Conservation (phyloP, 2,113 vertebrate genomes). For the Eretmochelys imbricata region DNA sequence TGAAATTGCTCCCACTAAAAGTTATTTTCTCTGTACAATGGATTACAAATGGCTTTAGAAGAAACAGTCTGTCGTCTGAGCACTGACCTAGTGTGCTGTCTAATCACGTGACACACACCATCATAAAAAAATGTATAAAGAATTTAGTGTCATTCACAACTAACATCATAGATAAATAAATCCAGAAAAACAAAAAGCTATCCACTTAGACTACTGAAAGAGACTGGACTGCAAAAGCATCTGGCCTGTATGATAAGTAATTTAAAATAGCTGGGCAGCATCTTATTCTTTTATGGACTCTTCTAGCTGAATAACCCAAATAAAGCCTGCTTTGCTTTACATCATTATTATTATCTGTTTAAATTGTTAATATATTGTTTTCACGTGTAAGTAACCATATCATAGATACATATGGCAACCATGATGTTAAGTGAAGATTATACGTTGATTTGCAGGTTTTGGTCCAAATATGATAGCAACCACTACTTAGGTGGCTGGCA, state of each 20-base stretch:
- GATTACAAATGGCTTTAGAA: constrained; percentile 38
- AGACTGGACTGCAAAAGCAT: neutral
- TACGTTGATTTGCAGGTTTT: neutral
- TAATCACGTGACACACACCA: constrained; percentile 4
- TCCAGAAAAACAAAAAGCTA: constrained; percentile 15
- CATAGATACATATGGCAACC: neutral
- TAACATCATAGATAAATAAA: neutral
- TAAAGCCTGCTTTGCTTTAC: neutral
- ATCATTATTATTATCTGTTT: neutral
- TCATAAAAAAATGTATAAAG: rapidly evolving
- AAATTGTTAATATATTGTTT: neutral
- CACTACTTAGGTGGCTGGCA: neutral
- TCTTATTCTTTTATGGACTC: neutral
- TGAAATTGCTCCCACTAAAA: neutral
- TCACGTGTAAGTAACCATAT: neutral
- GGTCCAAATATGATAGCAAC: neutral
- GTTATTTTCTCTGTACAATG: neutral
- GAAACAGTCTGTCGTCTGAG: neutral
- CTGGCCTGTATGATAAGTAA: neutral
- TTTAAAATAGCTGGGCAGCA: neutral
- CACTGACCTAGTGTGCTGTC: neutral
- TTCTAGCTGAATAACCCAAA: neutral
- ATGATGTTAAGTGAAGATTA: neutral
- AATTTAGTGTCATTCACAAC: neutral
- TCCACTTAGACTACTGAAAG: neutral